Evolutionary conservation across 2,888 invertebrate genomes (phyloP), one percentile per base, ranked within the genome.

Genomic region (Caenorhabditis afra): DNA sequence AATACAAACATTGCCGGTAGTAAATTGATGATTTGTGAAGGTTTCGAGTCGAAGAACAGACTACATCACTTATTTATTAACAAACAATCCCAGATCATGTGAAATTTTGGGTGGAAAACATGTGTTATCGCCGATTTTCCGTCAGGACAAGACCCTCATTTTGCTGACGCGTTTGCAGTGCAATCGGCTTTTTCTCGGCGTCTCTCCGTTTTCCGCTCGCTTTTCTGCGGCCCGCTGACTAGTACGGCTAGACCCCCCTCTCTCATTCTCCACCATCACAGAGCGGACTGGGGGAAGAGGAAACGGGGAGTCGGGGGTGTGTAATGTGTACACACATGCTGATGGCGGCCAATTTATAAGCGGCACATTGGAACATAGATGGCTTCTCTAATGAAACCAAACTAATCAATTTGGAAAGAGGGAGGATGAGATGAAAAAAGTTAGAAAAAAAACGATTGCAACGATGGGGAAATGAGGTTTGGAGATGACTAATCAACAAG

Each of bases 1-100:
- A 29, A 29, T 29, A 3, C 7, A 7, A 7, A 41, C 41, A n/a
- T n/a, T n/a, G n/a, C n/a, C n/a, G n/a, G n/a, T n/a, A 11, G 41
- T 3, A 41, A 41, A 41, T 49, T n/a, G n/a, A 5, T 49, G 18
- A 37, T 37, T 37, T 55, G n/a, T 37, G 1, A 5, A 22, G 20
- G 18, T 41, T 3, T 41, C 11, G 14, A 41, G 41, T 29, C 3
- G 18, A n/a, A 16, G n/a, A 41, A 22, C 2, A 45, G 0, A 29
- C 5, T 8, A 20, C 7, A 22, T 44, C 3, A 14, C 8, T 41
- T 41, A 44, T 14, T n/a, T 4, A 16, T 22, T 45, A 18, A 35
- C 18, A 16, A 73, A 29, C 64, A 73, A 57, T 64, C 64, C 29
- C 44, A 57, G 73, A 73, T 64, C 73, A 73, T 64, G 64, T 73